Base-by-base conservation (phyloP, 2,888 invertebrate species). In the Troides oblongomaculatus region DNA sequence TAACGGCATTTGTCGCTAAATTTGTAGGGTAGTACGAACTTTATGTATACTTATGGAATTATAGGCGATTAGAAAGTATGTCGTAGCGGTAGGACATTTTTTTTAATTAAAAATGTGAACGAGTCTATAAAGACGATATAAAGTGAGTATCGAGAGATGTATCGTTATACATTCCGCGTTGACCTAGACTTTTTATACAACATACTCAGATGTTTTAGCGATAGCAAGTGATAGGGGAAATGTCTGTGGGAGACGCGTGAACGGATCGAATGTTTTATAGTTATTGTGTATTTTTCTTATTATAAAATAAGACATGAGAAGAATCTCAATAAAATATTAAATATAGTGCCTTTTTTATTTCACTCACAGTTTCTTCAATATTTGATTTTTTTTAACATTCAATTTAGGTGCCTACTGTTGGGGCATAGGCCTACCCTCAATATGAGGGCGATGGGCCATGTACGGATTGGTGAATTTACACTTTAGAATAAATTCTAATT, bases 281-380 rank as follows among this genome's bases (percentile, higher is more conserved):
- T 39, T 39, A 39, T 39, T 39, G 39, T 39, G 39, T 39, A 39
- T 39, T 39, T 39, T 39, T 50, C 18, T 53, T 53, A 53, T 53
- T 14, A 53, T 53, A 18, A n/a, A n/a, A 18, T 53, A 53, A 17
- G 10, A 53, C 58, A 43, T 65, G 67, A 74, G 72, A 73, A 62
- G 75, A 76, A 75, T 77, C 76, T 77, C 77, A 75, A 76, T 78
- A 76, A 78, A 78, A 71, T 58, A 39, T 65, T 39, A 67, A 65
- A 14, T 50, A 39, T 10, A 39, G 10, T 39, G 39, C 1, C 0
- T 39, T 39, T 7, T 30, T 30, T 30, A 30, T 30, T 30, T 30
- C 5, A 30, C 30, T 30, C 30, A 30, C 30, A 30, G 3, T 30
- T 30, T 3, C 3, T 30, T 30, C 3, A 30, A 30, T 30, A 30